phyloP scores from a whole-genome alignment of 1,140 invertebrate species.

The Drosophila saltans region DNA sequence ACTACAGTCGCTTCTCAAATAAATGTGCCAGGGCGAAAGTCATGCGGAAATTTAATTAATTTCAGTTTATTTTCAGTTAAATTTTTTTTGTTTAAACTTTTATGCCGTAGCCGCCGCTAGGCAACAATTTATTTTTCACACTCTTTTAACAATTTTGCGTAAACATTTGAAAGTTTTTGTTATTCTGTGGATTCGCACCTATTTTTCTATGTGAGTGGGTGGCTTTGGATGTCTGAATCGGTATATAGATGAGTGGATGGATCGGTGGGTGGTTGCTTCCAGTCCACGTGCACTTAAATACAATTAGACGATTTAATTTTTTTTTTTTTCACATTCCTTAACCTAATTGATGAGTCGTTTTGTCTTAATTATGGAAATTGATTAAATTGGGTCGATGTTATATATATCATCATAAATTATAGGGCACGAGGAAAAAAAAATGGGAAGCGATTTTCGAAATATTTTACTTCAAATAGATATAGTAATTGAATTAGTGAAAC shows the following conservation, averaged over 20 bases:
- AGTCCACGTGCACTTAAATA: not conserved
- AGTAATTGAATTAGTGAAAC: not conserved
- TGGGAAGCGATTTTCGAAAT: not conserved
- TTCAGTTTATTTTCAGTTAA: slow-evolving; percentile 38
- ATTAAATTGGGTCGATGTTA: slow-evolving; percentile 19
- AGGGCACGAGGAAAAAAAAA: slow-evolving; percentile 1
- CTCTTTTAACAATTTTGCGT: slow-evolving; percentile 44
- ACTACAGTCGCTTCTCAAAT: slow-evolving; percentile 44
- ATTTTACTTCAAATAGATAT: not conserved
- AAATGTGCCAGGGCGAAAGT: slow-evolving; percentile 39
- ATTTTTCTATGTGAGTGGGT: not conserved
- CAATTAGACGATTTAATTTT: not conserved
- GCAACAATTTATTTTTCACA: slow-evolving; percentile 57
- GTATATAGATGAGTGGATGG: not conserved
- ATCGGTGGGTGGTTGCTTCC: not conserved
- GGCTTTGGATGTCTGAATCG: not conserved
- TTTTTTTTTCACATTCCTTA: slow-evolving; percentile 3
- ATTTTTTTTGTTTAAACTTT: slow-evolving; percentile 32
- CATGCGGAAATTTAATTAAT: slow-evolving; percentile 54
- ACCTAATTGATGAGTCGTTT: slow-evolving; percentile 13
- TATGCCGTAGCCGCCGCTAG: slow-evolving; percentile 1
- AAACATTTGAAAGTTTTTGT: slow-evolving; percentile 44
- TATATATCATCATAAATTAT: slow-evolving; percentile 16
- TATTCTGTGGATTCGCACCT: slow-evolving; percentile 34
- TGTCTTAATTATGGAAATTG: slow-evolving; percentile 15